Percentiles rank a stretch among this genome's conserved stretches.
These are phyloP conservation scores for Isoperla grammatica DNA, from an alignment of 2,888 invertebrate genomes.

Conservation along the genomic window DNA sequence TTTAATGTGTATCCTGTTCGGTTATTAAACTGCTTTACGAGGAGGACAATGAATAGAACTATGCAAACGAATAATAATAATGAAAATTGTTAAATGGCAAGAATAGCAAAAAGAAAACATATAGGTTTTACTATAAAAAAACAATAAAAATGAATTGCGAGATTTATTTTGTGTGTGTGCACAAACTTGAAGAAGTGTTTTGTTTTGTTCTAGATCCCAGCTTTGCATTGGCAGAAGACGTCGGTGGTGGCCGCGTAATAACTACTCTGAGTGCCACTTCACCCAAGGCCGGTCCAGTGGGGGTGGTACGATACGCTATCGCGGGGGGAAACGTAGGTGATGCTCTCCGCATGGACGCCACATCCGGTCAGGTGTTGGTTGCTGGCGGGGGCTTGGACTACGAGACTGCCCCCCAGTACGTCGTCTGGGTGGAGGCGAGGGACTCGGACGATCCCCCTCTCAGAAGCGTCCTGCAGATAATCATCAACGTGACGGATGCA, in stretches of 20 bases:
- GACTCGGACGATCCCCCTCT: constrained; percentile 79
- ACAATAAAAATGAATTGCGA: too few species aligned
- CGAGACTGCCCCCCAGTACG: constrained; percentile 75
- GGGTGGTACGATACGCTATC: constrained; percentile 70
- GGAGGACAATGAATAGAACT: too few species aligned
- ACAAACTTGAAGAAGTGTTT: constrained; percentile 43
- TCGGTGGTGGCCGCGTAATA: constrained; percentile 67
- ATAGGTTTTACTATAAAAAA: too few species aligned
- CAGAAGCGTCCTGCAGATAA: constrained; percentile 70
- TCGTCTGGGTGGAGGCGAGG: constrained; percentile 87
- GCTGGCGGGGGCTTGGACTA: constrained; percentile 77
- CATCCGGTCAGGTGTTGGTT: constrained; percentile 74
- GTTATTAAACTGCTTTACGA: too few species aligned
- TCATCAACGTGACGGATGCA: constrained; percentile 85
- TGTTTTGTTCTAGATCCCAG: constrained; percentile 51
- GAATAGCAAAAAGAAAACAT: too few species aligned
- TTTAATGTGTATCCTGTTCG: too few species aligned
- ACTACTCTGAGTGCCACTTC: constrained; percentile 72
- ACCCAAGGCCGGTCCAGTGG: constrained; percentile 67
- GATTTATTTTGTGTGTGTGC: too few species aligned
- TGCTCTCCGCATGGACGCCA: constrained; percentile 72
- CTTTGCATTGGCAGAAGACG: constrained; percentile 75
- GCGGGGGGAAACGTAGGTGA: constrained; percentile 93
- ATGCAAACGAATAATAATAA: too few species aligned
- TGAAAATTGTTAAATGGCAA: too few species aligned